Percentiles rank a stretch among this genome's conserved stretches.
Evolutionary conservation across 64 coral and sea anemone species (phyloP).

Genomic region (Platygyra sinensis): DNA sequence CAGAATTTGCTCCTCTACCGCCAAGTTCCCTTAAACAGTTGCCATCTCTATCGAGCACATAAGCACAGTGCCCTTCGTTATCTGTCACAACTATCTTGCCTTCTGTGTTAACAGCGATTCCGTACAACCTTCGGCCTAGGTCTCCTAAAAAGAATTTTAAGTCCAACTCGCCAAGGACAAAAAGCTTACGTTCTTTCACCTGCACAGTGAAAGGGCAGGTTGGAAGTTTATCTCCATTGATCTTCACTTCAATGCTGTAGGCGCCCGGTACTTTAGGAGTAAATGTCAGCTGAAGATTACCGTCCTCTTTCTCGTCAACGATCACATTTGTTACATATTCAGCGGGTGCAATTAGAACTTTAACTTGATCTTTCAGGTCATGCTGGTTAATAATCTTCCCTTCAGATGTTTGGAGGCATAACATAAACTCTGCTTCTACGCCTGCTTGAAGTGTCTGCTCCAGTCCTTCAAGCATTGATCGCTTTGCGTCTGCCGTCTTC

Average conservation of each 20-base stretch:
- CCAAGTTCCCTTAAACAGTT: slow-evolving; percentile 20
- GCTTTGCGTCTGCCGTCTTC: neutral
- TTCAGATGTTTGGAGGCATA: neutral
- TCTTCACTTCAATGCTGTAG: slow-evolving; percentile 18
- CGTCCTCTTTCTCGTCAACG: neutral
- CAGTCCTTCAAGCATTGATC: neutral
- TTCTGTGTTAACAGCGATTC: slow-evolving; percentile 14
- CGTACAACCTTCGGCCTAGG: neutral
- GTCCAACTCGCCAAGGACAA: neutral
- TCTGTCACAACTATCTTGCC: slow-evolving; percentile 15
- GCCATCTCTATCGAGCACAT: neutral
- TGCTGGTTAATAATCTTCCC: neutral
- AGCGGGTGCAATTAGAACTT: slow-evolving; percentile 6
- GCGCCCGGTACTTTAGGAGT: slow-evolving; percentile 15
- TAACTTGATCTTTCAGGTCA: neutral
- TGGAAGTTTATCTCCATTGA: slow-evolving; percentile 23
- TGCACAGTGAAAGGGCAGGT: slow-evolving; percentile 17
- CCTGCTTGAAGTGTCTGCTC: neutral
- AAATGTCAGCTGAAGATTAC: neutral
- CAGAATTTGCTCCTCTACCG: neutral
- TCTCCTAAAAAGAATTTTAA: neutral
- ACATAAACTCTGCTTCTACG: neutral
- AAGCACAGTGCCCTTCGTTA: neutral
- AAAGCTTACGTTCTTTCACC: neutral
- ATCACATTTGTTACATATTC: neutral